Conservation (phyloP, 1,140 invertebrate species). For the Listronotus bonariensis region DNA sequence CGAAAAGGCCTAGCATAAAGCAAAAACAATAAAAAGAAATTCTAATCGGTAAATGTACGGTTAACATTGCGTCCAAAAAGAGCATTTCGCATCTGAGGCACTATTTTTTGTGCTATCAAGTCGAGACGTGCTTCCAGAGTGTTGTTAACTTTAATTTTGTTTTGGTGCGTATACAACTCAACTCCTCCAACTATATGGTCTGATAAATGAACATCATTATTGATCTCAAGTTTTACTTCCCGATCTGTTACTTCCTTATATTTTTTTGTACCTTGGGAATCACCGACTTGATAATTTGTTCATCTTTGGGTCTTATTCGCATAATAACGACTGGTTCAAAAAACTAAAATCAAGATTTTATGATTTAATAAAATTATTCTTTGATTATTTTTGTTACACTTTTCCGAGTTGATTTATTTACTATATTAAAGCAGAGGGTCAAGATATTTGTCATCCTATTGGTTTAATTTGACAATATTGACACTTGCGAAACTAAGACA, state of each 20-base stretch:
- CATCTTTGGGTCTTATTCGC: constrained; percentile 81
- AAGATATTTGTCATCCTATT: too few species aligned
- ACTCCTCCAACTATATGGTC: constrained; percentile 89
- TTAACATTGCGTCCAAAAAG: constrained; percentile 95
- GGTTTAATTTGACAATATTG: too few species aligned
- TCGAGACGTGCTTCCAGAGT: constrained; percentile 94
- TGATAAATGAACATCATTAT: constrained; percentile 74
- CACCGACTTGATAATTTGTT: constrained; percentile 72
- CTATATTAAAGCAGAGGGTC: too few species aligned
- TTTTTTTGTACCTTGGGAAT: constrained; percentile 65
- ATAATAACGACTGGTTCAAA: constrained; percentile 83
- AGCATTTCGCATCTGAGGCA: constrained; percentile 91
- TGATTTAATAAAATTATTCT: too few species aligned
- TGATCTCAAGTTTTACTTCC: constrained; percentile 72
- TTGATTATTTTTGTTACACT: too few species aligned
- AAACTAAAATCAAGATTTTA: constrained; percentile 65
- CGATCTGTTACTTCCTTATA: constrained; percentile 75
- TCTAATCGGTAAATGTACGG: constrained; percentile 94
- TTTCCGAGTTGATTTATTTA: too few species aligned
- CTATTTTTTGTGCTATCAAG: constrained; percentile 89
- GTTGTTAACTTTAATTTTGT: constrained; percentile 91
- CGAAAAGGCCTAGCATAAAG: too few species aligned
- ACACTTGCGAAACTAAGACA: too few species aligned
- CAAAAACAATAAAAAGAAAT: background rate
- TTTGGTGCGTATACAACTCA: constrained; percentile 80